phyloP scores from a whole-genome alignment of 2,797 vertebrate species.

The Cryptoprocta ferox region DNA sequence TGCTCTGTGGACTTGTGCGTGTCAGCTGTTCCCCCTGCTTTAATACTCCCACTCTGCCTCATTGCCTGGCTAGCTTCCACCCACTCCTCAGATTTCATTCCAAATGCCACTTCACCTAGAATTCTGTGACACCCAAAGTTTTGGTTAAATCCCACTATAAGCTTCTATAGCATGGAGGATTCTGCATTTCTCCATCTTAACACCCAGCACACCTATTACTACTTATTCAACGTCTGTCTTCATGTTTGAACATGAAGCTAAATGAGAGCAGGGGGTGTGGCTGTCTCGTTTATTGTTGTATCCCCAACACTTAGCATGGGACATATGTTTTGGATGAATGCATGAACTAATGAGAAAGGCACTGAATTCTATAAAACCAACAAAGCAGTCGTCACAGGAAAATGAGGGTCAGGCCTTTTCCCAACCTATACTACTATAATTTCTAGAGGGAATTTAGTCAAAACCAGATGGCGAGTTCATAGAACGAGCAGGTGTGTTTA shows the following conservation, averaged over 20 bases:
- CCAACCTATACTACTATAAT: not conserved
- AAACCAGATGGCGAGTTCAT: not conserved
- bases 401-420: not conserved
- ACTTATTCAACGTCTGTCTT: not conserved
- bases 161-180: not conserved
- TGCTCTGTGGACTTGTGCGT: not conserved
- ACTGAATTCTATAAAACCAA: not conserved
- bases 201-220: not conserved
- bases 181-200: not conserved
- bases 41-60: not conserved
- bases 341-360: not conserved
- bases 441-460: not conserved
- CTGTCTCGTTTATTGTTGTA: not conserved
- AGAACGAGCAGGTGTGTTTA: not conserved
- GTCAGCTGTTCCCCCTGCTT: not conserved
- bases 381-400: not conserved
- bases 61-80: not conserved
- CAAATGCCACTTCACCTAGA: not conserved
- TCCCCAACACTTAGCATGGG: not conserved
- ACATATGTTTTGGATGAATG: not conserved
- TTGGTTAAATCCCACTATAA: not conserved
- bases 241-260: not conserved
- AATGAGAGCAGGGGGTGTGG: not conserved
- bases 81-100: not conserved
- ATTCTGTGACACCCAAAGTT: not conserved